Evolutionary conservation across 2,888 invertebrate genomes (phyloP), one percentile per base, ranked within the genome.

Genomic region (Leptopterna dolabrata): DNA sequence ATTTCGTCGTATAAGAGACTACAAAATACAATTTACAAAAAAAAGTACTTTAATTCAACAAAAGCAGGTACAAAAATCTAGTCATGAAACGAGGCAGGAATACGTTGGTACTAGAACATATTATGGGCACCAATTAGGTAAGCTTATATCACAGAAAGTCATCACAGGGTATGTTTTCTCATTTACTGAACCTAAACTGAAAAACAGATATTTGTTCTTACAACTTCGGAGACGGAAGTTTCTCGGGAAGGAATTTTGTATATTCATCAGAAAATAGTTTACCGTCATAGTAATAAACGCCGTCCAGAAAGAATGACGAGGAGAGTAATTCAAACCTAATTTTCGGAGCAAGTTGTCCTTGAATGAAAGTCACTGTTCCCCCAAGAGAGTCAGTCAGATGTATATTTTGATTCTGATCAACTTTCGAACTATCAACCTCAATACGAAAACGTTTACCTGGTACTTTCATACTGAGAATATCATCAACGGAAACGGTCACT

Each of bases 201-300:
- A 6, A n/a, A 51, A 51, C 51, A 51, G 45, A 16, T 45, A 14
- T 16, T 16, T 47, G n/a, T 55, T 55, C n/a, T n/a, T 27, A 63
- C 63, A 63, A 4, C 19, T 27, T 27, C 63, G 4, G 4, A 2
- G 24, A 63, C 11, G 19, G 63, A 24, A 63, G 63, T 63, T 63
- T 24, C 0, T 24, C 63, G 19, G 73, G 41, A 76, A 76, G 14
- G 6, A 81, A 27, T 81, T 36, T 51, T n/a, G 81, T 55, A n/a
- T 51, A 55, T 27, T 51, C 81, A n/a, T 81, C 81, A 47, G 55
- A 81, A 36, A 51, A 81, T 55, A 81, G 13, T 81, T 81, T 51
- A 27, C 55, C 55, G 16, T 81, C 29, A 29, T 55, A 81, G 30
- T 41, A 81, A 30, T 81, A 81, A 16, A 29, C 51, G 7, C 30